Evolutionary conservation across 2,888 invertebrate genomes (phyloP).

Genomic region (Macrosoma leucophasiata): DNA sequence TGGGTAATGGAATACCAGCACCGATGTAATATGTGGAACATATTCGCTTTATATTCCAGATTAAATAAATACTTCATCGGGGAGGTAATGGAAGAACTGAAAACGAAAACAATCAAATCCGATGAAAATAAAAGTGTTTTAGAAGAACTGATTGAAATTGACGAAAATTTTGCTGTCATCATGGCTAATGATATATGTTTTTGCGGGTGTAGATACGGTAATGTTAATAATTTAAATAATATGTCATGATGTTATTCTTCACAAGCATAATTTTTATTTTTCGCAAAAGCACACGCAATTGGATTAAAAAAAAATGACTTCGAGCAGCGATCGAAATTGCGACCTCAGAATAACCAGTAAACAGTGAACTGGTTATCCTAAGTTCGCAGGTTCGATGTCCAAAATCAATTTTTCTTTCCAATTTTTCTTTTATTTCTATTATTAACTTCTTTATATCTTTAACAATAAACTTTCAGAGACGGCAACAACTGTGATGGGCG

Average conservation of each 20-base stretch:
- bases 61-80: constrained; percentile 35
- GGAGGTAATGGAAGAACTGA: constrained; percentile 34
- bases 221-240: constrained; percentile 17
- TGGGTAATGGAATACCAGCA: too few relatives aligned
- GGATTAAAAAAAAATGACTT: too few relatives aligned
- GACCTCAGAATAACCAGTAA: too few relatives aligned
- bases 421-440: too few relatives aligned
- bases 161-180: constrained; percentile 74
- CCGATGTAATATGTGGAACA: too few relatives aligned
- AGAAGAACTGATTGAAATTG: constrained; percentile 75
- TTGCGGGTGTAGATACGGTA: constrained; percentile 82
- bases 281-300: too few relatives aligned
- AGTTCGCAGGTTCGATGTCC: too few relatives aligned
- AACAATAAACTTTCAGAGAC: too few relatives aligned
- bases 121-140: constrained; percentile 71
- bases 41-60: constrained; percentile 28
- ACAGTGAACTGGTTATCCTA: too few relatives aligned
- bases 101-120: constrained; percentile 26
- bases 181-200: constrained; percentile 81
- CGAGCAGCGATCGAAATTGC: too few relatives aligned
- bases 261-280: not conserved
- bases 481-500: constrained; percentile 68
- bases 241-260: not conserved
- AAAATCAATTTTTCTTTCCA: too few relatives aligned
- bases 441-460: too few relatives aligned